Evolutionary conservation across 2,113 vertebrate species (phyloP).

Genomic region (Siniperca chuatsi): DNA sequence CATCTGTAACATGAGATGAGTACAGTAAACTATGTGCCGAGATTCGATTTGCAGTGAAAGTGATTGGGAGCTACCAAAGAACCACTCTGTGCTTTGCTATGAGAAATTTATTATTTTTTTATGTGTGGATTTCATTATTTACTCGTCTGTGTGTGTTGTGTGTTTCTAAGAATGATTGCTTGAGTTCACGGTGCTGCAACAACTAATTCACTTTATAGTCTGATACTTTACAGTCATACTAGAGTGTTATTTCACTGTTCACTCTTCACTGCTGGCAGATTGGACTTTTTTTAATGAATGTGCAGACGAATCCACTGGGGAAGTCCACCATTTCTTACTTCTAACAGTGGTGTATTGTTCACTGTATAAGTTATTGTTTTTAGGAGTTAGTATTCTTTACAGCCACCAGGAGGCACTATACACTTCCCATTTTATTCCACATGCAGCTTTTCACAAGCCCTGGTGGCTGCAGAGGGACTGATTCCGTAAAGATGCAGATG

Average conservation of each 20-base stretch:
- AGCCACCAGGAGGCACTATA: slow-evolving; percentile 56
- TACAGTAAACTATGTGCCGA: not conserved
- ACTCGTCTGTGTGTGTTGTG: not conserved
- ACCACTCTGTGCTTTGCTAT: slow-evolving; percentile 16
- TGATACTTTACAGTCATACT: not conserved
- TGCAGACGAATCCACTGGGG: not conserved
- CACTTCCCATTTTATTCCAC: not conserved
- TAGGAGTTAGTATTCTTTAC: slow-evolving; percentile 12
- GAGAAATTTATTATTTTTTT: not conserved
- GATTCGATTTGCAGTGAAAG: not conserved
- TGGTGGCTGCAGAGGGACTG: slow-evolving; percentile 17
- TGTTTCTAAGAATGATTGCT: slow-evolving; percentile 10
- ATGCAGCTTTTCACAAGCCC: not conserved
- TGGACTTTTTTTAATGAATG: not conserved
- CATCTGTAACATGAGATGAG: not conserved
- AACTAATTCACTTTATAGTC: not conserved
- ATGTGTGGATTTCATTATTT: not conserved
- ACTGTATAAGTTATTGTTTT: not conserved
- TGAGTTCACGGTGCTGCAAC: not conserved
- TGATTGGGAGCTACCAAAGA: slow-evolving; percentile 41
- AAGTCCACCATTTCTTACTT: not conserved
- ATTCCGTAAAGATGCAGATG: slow-evolving; percentile 10
- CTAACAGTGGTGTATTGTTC: slow-evolving; percentile 1
- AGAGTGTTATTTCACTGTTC: not conserved
- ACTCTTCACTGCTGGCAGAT: not conserved